Conservation (phyloP, 2,797 vertebrate species). For the Megaceryle alcyon region DNA sequence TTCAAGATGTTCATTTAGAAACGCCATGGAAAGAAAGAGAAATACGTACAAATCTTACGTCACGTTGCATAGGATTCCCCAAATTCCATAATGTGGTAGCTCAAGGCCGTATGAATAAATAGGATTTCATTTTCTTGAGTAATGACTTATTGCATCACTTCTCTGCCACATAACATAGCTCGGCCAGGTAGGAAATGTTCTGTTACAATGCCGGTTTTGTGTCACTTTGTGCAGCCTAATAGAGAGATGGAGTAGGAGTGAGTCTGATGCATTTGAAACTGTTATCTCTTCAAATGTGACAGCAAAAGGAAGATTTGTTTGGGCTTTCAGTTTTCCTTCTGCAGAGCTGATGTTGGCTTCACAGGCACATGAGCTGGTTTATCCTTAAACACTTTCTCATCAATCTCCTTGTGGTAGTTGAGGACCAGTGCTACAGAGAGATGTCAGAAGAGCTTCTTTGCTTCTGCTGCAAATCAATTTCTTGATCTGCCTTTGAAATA, state of each 20-base stretch:
- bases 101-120: conserved; percentile 37
- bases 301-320: not conserved
- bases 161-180: conserved; percentile 7
- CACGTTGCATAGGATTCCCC: conserved; percentile 37
- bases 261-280: not conserved
- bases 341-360: not conserved
- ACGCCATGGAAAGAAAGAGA: conserved; percentile 1
- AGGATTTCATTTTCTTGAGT: conserved; percentile 61
- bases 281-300: not conserved
- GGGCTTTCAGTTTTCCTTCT: not conserved
- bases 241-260: not conserved
- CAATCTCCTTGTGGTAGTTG: not conserved
- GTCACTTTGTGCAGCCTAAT: not conserved
- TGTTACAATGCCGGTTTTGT: conserved; percentile 25
- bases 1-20: not conserved
- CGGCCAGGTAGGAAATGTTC: conserved; percentile 46
- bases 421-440: not conserved
- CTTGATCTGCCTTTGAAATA: not conserved
- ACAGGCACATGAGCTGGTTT: not conserved
- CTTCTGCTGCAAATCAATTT: not conserved
- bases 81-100: not conserved
- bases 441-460: not conserved
- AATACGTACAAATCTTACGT: not conserved
- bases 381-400: not conserved
- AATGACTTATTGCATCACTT: conserved; percentile 35